These are phyloP conservation scores for Pleuronectes platessa DNA, from an alignment of 2,113 vertebrate species.

Conservation along the genomic window DNA sequence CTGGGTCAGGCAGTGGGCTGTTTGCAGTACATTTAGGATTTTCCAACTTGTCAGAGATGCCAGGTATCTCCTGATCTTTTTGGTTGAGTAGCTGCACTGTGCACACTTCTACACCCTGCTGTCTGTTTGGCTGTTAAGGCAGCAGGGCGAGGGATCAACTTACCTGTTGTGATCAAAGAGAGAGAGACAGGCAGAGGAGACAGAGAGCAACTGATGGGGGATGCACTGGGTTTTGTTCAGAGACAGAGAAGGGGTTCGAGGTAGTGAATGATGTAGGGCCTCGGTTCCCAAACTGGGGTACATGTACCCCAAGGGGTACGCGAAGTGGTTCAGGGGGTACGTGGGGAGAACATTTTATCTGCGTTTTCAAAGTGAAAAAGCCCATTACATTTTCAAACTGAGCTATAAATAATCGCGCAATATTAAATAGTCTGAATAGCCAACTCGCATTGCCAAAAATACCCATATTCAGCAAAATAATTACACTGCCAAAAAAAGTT, in stretches of 20 bases:
- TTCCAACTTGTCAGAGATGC: conserved; percentile 12
- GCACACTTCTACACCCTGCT: background rate
- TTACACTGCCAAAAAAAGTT: too few relatives aligned
- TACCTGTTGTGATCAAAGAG: conserved; percentile 31
- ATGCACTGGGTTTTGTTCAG: conserved; percentile 9
- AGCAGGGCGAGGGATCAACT: conserved; percentile 26
- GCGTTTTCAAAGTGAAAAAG: too few relatives aligned
- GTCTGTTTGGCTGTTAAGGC: conserved; percentile 6
- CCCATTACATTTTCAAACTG: too few relatives aligned
- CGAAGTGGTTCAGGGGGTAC: too few relatives aligned
- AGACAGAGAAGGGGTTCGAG: conserved; percentile 7
- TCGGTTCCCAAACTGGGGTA: too few relatives aligned
- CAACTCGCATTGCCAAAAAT: too few relatives aligned
- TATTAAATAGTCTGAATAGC: too few relatives aligned
- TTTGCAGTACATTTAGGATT: conserved; percentile 4
- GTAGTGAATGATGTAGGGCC: background rate
- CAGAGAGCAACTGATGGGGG: conserved; percentile 3
- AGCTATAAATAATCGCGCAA: too few relatives aligned
- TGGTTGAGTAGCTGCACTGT: conserved; percentile 16
- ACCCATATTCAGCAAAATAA: too few relatives aligned
- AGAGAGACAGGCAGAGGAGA: background rate
- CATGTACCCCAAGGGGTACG: too few relatives aligned
- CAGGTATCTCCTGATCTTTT: conserved; percentile 17
- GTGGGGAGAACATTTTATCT: too few relatives aligned
- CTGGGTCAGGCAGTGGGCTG: background rate